Evolutionary conservation across 2,113 vertebrate species (phyloP).

Genomic region (Rhombomys opimus): DNA sequence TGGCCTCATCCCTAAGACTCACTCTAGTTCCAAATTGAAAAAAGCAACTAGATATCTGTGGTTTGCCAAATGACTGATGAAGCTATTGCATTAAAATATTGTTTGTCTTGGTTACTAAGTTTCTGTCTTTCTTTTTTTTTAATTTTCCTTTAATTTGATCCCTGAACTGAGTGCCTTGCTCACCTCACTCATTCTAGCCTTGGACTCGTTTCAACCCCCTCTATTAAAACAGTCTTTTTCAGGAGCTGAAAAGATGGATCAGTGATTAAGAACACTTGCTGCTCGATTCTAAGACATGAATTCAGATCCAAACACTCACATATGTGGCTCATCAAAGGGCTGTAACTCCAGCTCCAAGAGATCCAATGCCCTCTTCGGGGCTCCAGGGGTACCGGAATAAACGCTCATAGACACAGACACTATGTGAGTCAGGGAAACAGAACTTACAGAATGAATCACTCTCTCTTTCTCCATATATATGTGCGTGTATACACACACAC

Average conservation of each 20-base stretch:
- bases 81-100: constrained; percentile 31
- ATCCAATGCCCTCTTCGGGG: not conserved
- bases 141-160: not conserved
- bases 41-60: not conserved
- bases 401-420: not conserved
- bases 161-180: not conserved
- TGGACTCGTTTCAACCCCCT: not conserved
- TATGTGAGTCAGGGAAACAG: not conserved
- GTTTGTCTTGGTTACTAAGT: constrained; percentile 22
- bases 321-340: no score
- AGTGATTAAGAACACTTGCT: not conserved
- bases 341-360: not conserved
- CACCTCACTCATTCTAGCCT: not conserved
- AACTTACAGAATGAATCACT: not conserved
- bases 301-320: not conserved
- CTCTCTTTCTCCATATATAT: not conserved
- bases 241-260: not conserved
- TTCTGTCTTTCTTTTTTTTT: not conserved
- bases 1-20: not conserved
- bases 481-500: not conserved
- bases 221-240: not conserved
- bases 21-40: constrained; percentile 13
- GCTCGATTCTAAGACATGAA: not conserved
- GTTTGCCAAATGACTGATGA: constrained; percentile 1
- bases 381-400: not conserved